Conservation (phyloP, 2,113 vertebrate species). For the Montifringilla adamsi region DNA sequence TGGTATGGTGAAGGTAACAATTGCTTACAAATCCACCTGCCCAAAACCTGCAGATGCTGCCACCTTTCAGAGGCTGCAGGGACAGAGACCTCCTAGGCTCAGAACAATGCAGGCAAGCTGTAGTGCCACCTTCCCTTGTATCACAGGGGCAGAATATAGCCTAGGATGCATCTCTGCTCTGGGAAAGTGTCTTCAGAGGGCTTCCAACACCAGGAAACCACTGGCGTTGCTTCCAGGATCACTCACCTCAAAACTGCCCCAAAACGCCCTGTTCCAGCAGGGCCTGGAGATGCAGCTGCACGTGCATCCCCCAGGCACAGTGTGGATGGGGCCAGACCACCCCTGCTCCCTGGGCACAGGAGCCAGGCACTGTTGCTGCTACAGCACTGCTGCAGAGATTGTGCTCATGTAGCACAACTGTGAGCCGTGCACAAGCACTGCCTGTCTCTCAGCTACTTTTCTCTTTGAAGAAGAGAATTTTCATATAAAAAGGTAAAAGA, state of each 20-base stretch:
- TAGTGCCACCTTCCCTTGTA: neutral
- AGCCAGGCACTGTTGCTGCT: neutral
- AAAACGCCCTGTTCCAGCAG: neutral
- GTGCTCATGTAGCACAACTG: fast-evolving
- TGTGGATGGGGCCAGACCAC: neutral
- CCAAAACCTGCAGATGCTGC: neutral
- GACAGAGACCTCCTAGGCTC: neutral
- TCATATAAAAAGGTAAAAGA: neutral
- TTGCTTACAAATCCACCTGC: neutral
- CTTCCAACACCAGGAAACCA: neutral
- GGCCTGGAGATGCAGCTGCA: neutral
- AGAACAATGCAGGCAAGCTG: neutral
- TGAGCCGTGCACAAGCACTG: neutral
- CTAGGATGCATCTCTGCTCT: fast-evolving
- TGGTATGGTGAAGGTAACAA: fast-evolving
- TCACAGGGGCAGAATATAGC: neutral
- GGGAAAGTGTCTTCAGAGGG: neutral
- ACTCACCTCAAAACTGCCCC: neutral
- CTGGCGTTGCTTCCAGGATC: neutral
- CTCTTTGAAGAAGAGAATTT: neutral
- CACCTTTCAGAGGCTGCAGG: neutral
- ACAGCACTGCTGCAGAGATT: neutral
- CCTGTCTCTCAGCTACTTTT: neutral
- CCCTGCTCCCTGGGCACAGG: neutral
- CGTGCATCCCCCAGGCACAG: fast-evolving